These are phyloP conservation scores for Tenthredo mesomela DNA, from an alignment of 2,888 invertebrate genomes.

Conservation along the genomic window DNA sequence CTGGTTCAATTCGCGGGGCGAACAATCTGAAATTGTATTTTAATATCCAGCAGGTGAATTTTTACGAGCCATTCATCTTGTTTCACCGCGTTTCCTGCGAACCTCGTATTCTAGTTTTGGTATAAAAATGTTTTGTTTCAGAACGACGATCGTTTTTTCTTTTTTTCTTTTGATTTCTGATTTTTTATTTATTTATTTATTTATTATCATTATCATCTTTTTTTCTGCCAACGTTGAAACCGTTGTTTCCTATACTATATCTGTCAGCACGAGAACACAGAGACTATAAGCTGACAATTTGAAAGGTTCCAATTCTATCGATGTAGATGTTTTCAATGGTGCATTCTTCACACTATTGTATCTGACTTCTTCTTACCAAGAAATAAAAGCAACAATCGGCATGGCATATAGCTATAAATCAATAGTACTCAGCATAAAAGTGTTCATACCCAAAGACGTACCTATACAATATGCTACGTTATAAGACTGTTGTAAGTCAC, in stretches of 20 bases:
- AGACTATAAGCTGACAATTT: not conserved
- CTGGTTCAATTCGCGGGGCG: slow-evolving; percentile 17
- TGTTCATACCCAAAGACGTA: slow-evolving; percentile 15
- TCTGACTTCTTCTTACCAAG: not conserved
- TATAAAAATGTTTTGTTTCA: slow-evolving; percentile 26
- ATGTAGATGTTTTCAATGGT: slow-evolving; percentile 1
- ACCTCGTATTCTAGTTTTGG: not conserved
- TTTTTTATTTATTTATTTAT: not conserved
- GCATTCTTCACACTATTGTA: not conserved
- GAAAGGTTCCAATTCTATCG: slow-evolving; percentile 18
- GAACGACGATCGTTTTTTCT: not conserved
- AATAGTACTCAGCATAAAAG: slow-evolving; percentile 41
- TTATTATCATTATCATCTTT: not conserved
- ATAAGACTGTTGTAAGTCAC: slow-evolving; percentile 19
- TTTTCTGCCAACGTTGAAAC: not conserved
- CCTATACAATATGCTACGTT: slow-evolving; percentile 22
- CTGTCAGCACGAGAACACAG: not conserved
- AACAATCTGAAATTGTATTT: slow-evolving; percentile 45
- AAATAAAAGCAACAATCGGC: slow-evolving; percentile 9
- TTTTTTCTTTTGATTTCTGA: not conserved
- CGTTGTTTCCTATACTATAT: not conserved
- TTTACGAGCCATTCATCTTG: slow-evolving; percentile 47
- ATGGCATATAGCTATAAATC: not conserved
- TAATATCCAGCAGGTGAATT: slow-evolving; percentile 51
- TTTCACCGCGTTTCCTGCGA: slow-evolving; percentile 33